Percentiles rank a stretch among this genome's conserved stretches.
These are phyloP conservation scores for Myiagra hebetior DNA, from an alignment of 2,113 vertebrate species.

Conservation along the genomic window DNA sequence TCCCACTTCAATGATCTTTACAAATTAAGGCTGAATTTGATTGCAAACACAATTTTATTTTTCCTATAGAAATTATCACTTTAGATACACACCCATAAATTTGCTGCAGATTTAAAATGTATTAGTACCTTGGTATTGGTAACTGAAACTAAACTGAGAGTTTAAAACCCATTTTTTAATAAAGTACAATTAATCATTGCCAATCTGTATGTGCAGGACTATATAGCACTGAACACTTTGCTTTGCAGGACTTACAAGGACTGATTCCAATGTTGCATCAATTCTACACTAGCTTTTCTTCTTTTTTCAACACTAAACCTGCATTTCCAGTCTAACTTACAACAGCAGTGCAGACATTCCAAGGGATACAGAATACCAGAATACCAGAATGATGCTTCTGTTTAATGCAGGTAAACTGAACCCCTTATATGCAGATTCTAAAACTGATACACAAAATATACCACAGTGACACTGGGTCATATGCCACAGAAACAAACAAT, in stretches of 20 bases:
- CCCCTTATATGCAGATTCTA: constrained; percentile 23
- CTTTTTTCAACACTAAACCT: background rate
- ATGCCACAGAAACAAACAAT: constrained; percentile 13
- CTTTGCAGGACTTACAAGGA: background rate
- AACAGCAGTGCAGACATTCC: background rate
- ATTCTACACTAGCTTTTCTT: background rate
- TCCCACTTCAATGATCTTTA: background rate
- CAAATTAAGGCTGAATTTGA: background rate
- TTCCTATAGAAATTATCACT: background rate
- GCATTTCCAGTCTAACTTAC: constrained; percentile 3
- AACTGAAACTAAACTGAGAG: constrained; percentile 26
- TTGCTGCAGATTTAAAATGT: background rate
- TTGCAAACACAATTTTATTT: constrained; percentile 5
- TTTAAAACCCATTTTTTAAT: constrained; percentile 25
- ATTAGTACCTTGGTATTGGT: background rate
- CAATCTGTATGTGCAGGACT: background rate
- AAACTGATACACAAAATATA: background rate
- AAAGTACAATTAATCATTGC: background rate
- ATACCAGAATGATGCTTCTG: constrained; percentile 43
- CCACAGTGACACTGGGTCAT: background rate
- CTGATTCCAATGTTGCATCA: background rate
- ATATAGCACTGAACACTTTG: background rate
- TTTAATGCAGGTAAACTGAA: constrained; percentile 37
- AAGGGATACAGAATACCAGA: constrained; percentile 23
- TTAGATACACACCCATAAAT: background rate